Evolutionary conservation across 2,888 invertebrate genomes (phyloP).

Genomic region (Leptinotarsa peninsularis): DNA sequence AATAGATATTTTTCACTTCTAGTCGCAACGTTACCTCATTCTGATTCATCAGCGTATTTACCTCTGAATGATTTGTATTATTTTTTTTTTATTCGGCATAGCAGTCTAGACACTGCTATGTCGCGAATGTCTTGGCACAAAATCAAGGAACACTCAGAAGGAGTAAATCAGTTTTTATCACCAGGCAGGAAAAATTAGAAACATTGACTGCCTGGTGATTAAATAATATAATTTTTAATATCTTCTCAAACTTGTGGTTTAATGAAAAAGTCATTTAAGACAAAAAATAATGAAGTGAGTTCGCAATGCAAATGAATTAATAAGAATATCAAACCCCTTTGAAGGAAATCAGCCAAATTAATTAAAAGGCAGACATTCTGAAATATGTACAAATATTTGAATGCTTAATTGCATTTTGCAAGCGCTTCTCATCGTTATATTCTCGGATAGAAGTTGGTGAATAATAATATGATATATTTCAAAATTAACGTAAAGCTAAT

Average conservation of each 20-base stretch:
- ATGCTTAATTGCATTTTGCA: slow-evolving; percentile 5
- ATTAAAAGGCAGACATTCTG: neutral
- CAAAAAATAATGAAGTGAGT: neutral
- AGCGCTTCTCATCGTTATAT: slow-evolving; percentile 6
- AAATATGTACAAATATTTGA: slow-evolving; percentile 16
- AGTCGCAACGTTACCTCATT: no score
- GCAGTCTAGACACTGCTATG: no score
- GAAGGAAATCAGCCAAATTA: slow-evolving; percentile 4
- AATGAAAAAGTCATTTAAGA: neutral
- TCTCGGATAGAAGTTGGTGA: slow-evolving; percentile 1
- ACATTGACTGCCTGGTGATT: no score
- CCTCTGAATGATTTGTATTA: no score
- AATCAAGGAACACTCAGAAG: no score
- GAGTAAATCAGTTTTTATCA: no score
- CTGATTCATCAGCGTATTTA: no score
- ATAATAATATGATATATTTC: slow-evolving; percentile 2
- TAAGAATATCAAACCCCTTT: neutral
- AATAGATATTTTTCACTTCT: no score
- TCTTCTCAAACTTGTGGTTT: neutral
- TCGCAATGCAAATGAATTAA: neutral
- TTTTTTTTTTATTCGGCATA: no score
- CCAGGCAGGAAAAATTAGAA: no score
- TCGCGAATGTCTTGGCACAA: no score
- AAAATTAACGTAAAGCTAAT: neutral
- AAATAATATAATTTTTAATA: no score